Percentiles rank a stretch among this genome's conserved stretches.
Conservation (phyloP, 1,140 invertebrate species). For the Aphaenogaster ashmeadi region DNA sequence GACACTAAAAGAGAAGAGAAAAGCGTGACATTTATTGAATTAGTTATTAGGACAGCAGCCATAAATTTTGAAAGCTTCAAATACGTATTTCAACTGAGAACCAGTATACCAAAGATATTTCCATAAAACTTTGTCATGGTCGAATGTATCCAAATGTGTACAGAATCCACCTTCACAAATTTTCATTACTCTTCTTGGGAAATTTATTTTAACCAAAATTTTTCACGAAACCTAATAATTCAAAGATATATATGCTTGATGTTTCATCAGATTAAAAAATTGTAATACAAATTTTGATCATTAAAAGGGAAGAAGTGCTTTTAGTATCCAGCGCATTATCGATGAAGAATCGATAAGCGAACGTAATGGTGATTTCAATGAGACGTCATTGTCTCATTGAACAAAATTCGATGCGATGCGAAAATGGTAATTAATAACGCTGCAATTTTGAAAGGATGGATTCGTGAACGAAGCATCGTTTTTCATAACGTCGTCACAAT, state of each 20-base stretch:
- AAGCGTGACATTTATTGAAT: not conserved
- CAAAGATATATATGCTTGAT: not conserved
- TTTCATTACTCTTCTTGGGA: not conserved
- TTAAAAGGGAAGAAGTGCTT: not conserved
- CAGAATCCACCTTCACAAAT: not conserved
- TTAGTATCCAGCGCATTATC: not conserved
- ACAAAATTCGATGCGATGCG: not conserved
- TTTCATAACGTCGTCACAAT: constrained; percentile 40
- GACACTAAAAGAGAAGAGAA: constrained; percentile 3
- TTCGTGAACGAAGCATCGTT: constrained; percentile 12
- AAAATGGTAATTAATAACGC: not conserved
- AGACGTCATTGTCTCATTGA: not conserved
- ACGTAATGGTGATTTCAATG: not conserved
- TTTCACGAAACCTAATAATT: not conserved
- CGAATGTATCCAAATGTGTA: not conserved
- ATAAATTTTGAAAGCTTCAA: constrained; percentile 6
- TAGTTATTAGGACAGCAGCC: not conserved
- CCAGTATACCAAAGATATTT: not conserved
- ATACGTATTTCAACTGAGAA: not conserved
- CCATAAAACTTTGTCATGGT: constrained; percentile 3
- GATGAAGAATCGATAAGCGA: not conserved
- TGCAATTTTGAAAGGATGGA: not conserved
- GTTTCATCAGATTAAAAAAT: not conserved
- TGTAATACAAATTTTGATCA: not conserved
- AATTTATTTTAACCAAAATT: not conserved